Base-by-base conservation (phyloP, 2,888 invertebrate species). In the Lithophane ornitopus region DNA sequence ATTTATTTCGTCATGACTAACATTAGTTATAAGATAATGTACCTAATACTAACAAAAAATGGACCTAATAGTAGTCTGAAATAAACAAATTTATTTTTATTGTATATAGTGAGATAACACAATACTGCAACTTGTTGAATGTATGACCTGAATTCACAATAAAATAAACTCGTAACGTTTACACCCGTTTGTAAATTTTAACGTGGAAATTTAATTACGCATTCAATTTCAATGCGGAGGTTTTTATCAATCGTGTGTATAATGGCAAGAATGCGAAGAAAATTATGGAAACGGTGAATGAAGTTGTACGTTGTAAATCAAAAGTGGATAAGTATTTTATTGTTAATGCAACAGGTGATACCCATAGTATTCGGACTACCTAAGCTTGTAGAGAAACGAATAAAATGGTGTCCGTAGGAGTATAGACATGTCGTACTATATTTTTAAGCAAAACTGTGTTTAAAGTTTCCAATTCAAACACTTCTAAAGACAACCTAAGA, bases 121-220 rank as follows among this genome's bases (percentile, higher is more conserved):
- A 65, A 74, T 69, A 61, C 62, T 74, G 68, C n/a, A 74, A 73
- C 73, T 81, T 74, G 70, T 86, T 63, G 70, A 69, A 78, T 77
- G 58, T 54, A 77, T 46, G 68, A 75, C 71, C 70, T 67, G 22
- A 70, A 83, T 81, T 63, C 59, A 61, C 59, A 73, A 76, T 80
- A 68, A 59, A 80, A 74, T 67, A 59, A 69, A 74, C 52, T 67
- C 28, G 41, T 70, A 75, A 65, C 34, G 28, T 78, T 73, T 71
- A 72, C 63, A 49, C 49, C 46, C 58, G 28, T 75, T 59, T 65
- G 66, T 73, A 22, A 54, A 65, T 67, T 73, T 73, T 67, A 56
- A 74, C 49, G 54, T 58, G 26, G 46, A 46, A 61, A 62, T 59
- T 59, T 16, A 34, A 67, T 19, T 34, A 67, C 34, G 11, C 59